These are phyloP conservation scores for Phyllopteryx taeniolatus DNA, from an alignment of 2,113 vertebrate species.

Conservation along the genomic window DNA sequence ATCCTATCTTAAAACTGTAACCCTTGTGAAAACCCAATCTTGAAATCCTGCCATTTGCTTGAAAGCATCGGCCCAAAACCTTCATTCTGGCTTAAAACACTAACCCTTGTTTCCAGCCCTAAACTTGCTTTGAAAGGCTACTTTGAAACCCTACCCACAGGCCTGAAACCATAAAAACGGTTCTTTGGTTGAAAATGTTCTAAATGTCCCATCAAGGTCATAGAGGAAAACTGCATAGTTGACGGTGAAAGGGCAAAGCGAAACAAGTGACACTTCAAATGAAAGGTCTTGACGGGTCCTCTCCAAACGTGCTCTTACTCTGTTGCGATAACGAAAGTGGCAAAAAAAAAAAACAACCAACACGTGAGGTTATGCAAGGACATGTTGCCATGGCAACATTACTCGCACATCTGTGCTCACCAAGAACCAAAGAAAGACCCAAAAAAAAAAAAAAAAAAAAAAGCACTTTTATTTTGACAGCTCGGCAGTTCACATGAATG, in stretches of 20 bases:
- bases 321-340: neutral
- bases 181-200: too few relatives aligned
- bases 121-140: too few relatives aligned
- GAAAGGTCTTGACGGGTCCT: neutral
- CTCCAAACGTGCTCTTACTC: neutral
- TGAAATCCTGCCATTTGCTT: too few relatives aligned
- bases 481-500: constrained; percentile 27
- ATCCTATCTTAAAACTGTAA: too few relatives aligned
- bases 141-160: too few relatives aligned
- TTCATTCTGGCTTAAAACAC: too few relatives aligned
- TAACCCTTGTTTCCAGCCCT: too few relatives aligned
- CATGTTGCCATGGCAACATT: neutral
- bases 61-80: too few relatives aligned
- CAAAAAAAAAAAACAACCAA: neutral
- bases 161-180: too few relatives aligned
- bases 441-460: constrained; percentile 13
- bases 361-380: neutral
- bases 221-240: too few relatives aligned
- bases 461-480: constrained; percentile 43
- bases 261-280: neutral
- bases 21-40: too few relatives aligned
- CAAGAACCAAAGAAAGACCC: constrained; percentile 9
- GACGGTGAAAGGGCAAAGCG: neutral
- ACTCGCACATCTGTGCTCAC: neutral
- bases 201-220: too few relatives aligned